A percentile compares a stretch with the other conserved stretches of the same genome.
Conservation (phyloP, 2,113 vertebrate species). For the Mus musculus region GRCm39 chr4:87899001-87899500, state of each 20-base stretch:
- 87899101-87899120: not conserved
- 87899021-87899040: not conserved
- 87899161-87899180: slow-evolving; percentile 12
- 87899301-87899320: slow-evolving; percentile 30
- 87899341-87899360: slow-evolving; percentile 1
- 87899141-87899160: not conserved
- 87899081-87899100: not conserved
- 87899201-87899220: not conserved
- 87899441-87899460: slow-evolving; percentile 14
- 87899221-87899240: not conserved
- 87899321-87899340: not conserved
- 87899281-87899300: not conserved
- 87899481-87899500: slow-evolving; percentile 19
- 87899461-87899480: slow-evolving; percentile 33
- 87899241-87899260: not conserved
- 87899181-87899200: not conserved
- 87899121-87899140: not conserved
- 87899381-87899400: not conserved
- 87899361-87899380: not conserved
- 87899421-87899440: slow-evolving; percentile 11
- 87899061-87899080: not conserved
- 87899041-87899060: not conserved
- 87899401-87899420: slow-evolving; percentile 18
- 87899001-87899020: not conserved
- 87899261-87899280: not conserved